Evolutionary conservation across 2,888 invertebrate species (phyloP).

Genomic region (Trichogramma evanescens): DNA sequence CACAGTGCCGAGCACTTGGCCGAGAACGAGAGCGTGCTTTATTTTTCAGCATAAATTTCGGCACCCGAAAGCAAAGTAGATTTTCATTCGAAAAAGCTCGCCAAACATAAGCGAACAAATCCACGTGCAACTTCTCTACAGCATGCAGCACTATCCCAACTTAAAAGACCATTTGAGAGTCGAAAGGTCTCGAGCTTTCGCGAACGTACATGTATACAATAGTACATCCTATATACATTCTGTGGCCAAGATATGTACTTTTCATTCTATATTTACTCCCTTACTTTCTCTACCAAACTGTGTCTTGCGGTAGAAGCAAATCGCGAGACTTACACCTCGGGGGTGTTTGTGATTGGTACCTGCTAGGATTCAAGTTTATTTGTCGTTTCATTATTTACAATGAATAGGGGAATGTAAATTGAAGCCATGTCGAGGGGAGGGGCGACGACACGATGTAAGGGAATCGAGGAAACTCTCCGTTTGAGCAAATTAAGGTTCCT

Average conservation of each 20-base stretch:
- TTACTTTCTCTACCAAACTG: background rate
- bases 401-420: background rate
- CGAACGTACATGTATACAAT: background rate
- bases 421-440: no score
- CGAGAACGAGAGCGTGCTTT: conserved; percentile 11
- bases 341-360: background rate
- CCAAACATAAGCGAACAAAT: conserved; percentile 26
- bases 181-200: conserved; percentile 17
- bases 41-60: conserved; percentile 31
- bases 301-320: background rate
- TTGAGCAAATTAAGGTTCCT: no score
- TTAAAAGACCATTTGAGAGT: conserved; percentile 25
- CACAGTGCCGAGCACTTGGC: background rate
- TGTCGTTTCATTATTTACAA: conserved; percentile 3
- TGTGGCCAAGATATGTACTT: background rate
- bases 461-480: no score
- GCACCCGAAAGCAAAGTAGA: conserved; percentile 23
- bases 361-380: background rate
- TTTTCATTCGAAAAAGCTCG: conserved; percentile 28
- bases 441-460: no score
- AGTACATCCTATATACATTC: background rate
- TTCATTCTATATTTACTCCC: background rate
- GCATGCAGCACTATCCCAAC: conserved; percentile 23
- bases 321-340: background rate
- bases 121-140: background rate